Conservation (phyloP, 2,797 vertebrate genomes). For the Caiman crocodilus region DNA sequence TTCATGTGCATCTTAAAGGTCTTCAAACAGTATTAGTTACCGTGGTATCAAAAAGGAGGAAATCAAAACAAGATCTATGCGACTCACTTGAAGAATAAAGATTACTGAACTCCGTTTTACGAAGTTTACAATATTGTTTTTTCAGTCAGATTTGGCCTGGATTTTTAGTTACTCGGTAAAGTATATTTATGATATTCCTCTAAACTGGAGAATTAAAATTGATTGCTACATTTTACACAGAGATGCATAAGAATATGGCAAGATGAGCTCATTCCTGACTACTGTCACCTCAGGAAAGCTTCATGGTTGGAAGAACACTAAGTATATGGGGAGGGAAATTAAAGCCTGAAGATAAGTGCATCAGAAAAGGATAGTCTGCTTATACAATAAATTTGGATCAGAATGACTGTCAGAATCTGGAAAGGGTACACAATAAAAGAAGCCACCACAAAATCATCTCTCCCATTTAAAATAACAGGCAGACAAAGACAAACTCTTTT, state of each 20-base stretch:
- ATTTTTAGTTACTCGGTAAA: background rate
- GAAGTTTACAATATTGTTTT: background rate
- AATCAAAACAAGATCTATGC: background rate
- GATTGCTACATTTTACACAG: background rate
- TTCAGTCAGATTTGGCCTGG: background rate
- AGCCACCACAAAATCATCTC: constrained; percentile 50
- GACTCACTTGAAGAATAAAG: background rate
- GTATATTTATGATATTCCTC: background rate
- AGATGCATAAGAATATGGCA: background rate
- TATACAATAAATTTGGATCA: background rate
- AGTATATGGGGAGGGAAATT: background rate
- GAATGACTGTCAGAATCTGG: constrained; percentile 24
- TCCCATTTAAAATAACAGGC: constrained; percentile 65
- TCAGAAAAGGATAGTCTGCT: background rate
- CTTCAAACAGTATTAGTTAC: background rate
- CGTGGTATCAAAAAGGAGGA: background rate
- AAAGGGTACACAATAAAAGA: constrained; percentile 30
- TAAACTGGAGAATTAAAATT: background rate
- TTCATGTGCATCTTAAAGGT: background rate
- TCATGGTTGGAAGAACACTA: background rate
- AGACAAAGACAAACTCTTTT: constrained; percentile 76
- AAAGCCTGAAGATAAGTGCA: constrained; percentile 19
- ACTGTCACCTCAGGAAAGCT: background rate
- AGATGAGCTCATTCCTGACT: background rate
- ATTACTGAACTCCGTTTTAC: background rate